Evolutionary conservation across 2,797 vertebrate species (phyloP).

Genomic region (Champsocephalus esox): DNA sequence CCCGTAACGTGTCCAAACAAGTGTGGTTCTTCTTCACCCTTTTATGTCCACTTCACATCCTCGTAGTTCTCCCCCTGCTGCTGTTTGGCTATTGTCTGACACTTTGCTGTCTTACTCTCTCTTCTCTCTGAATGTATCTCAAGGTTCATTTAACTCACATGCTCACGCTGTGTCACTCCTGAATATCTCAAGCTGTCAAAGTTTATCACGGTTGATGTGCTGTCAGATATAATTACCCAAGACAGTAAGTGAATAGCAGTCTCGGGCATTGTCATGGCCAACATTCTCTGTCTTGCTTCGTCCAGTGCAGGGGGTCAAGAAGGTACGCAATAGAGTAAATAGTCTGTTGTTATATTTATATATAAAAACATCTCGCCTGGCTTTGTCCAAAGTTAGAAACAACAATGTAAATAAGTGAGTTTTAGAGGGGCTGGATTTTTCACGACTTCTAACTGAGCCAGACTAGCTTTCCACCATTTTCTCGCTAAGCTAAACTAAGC

Average conservation of each 20-base stretch:
- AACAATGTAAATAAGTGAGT: not conserved
- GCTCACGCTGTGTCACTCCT: conserved; percentile 54
- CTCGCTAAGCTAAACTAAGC: too few relatives aligned
- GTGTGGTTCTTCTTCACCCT: conserved; percentile 23
- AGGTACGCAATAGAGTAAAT: not conserved
- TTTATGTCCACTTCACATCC: conserved; percentile 55
- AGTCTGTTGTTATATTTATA: not conserved
- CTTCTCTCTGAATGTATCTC: conserved; percentile 33
- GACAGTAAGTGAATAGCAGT: conserved; percentile 52
- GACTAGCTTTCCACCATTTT: not conserved
- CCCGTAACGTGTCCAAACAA: conserved; percentile 5
- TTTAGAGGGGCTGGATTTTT: not conserved
- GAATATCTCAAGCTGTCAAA: conserved; percentile 67
- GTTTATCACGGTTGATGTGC: conserved; percentile 58
- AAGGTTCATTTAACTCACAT: conserved; percentile 55
- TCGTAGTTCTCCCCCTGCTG: conserved; percentile 14
- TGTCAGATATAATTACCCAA: conserved; percentile 63
- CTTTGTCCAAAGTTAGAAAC: too few relatives aligned
- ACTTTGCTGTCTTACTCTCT: conserved; percentile 11
- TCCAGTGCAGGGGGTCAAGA: not conserved
- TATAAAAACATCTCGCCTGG: too few relatives aligned
- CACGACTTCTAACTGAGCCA: not conserved
- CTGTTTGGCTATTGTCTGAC: conserved; percentile 37
- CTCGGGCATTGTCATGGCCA: conserved; percentile 19
- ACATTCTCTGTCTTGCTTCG: conserved; percentile 2